Conservation (phyloP, 2,113 vertebrate genomes). For the Barnardius zonarius region DNA sequence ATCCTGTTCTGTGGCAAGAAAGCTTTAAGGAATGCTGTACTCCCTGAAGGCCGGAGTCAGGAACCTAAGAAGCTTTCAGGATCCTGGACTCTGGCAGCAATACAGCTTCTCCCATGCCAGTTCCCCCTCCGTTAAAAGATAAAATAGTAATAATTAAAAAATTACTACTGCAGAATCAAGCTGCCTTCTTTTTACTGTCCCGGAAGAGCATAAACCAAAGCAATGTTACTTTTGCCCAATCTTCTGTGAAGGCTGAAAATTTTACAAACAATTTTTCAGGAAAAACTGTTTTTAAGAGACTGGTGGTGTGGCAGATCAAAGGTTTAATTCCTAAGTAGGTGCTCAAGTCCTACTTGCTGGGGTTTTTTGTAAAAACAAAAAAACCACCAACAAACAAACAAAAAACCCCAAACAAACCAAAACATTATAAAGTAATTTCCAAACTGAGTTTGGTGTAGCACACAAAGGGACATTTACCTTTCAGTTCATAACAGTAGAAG, state of each 20-base stretch:
- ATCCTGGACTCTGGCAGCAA: background rate
- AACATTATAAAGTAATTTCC: background rate
- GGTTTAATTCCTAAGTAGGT: background rate
- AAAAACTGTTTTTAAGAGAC: background rate
- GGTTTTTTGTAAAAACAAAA: background rate
- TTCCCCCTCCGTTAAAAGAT: background rate
- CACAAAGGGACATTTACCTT: background rate
- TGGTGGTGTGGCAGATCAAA: background rate
- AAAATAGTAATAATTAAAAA: background rate
- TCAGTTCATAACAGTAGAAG: background rate
- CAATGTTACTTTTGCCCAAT: background rate
- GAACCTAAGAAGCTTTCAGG: background rate
- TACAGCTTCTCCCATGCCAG: background rate
- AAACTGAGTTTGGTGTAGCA: background rate
- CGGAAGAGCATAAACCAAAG: background rate
- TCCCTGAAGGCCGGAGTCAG: background rate
- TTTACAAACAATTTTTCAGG: background rate
- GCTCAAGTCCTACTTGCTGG: background rate
- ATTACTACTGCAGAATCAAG: background rate
- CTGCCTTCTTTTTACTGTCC: background rate
- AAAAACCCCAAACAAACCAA: background rate
- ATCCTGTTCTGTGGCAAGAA: slow-evolving; percentile 4
- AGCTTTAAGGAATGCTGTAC: slow-evolving; percentile 8
- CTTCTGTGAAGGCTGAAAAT: background rate
- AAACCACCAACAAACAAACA: no score